Evolutionary conservation across 2,888 invertebrate species (phyloP), one percentile per base, ranked within the genome.

Genomic region (Ganaspis brasiliensis): DNA sequence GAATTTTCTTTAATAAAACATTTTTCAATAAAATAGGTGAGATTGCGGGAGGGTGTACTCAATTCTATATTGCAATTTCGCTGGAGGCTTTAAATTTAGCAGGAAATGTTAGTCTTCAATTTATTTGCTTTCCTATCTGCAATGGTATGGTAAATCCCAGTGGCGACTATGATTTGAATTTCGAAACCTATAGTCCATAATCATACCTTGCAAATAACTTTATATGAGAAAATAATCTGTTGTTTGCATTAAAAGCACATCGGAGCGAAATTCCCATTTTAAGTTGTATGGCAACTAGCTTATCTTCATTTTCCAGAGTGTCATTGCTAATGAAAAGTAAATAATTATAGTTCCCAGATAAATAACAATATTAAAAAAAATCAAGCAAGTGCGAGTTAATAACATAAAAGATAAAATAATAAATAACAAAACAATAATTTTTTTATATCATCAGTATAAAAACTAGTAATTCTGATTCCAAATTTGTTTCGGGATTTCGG

Each of bases 101-200:
- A 1, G 16, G 19, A 35, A 61, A 35, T 61, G 19, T 31, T 61
- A 35, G 61, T 61, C 35, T 61, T 61, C 16, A 31, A 61, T 61
- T 61, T 61, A 61, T 61, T 16, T 35, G 35, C 16, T 61, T 61
- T 61, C 61, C 61, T 61, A 61, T 61, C 61, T 61, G 8, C 19
- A 35, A 16, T 61, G 19, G 35, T 61, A 35, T 19, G 31, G 8
- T 10, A 31, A 35, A 61, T 59, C 26, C 57, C n/a, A 35, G 12
- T 61, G 16, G 19, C 37, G 61, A 61, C 2, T 61, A 10, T 37
- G 61, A 35, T 37, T 10, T 61, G 10, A 8, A 31, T n/a, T n/a
- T 31, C 6, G 5, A 0, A 12, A 26, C 14, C 35, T 19, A 19
- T 37, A 19, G 19, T 37, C 5, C 12, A 19, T 16, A 37, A 12